These are phyloP conservation scores for Mirounga angustirostris DNA, from an alignment of 2,113 vertebrate genomes.

Conservation along the genomic window DNA sequence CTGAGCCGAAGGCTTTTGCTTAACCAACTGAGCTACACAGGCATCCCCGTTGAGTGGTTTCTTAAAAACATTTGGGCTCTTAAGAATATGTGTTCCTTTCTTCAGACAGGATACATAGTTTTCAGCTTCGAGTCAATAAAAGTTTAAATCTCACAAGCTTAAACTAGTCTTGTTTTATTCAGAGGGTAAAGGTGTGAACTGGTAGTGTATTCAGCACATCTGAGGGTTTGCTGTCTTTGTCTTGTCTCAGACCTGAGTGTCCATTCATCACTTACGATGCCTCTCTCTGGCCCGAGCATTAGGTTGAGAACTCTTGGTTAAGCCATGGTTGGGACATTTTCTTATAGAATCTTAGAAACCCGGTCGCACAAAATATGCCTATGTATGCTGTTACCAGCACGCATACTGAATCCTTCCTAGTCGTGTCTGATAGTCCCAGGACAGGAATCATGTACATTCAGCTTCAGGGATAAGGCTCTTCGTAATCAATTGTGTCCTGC, in stretches of 20 bases:
- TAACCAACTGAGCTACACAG: too few species aligned
- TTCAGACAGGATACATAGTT: neutral
- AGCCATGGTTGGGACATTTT: neutral
- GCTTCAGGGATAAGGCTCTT: neutral
- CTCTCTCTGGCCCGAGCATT: neutral
- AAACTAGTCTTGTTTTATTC: neutral
- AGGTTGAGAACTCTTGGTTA: neutral
- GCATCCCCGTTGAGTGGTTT: too few species aligned
- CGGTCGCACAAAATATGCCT: neutral
- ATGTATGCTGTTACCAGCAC: too few species aligned
- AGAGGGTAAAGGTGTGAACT: neutral
- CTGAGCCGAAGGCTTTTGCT: too few species aligned
- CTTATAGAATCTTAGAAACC: neutral
- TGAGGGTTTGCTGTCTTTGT: too few species aligned
- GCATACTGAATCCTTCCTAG: neutral
- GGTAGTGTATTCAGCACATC: accelerated
- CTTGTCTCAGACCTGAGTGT: neutral
- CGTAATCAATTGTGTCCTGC: neutral
- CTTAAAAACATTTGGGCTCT: neutral
- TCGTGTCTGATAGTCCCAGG: neutral
- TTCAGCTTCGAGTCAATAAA: neutral
- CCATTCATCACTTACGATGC: accelerated
- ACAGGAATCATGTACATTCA: too few species aligned
- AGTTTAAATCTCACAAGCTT: neutral
- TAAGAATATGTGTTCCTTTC: neutral